A percentile compares a stretch with the other conserved stretches of the same genome.
Conservation (phyloP, 2,888 invertebrate species). For the Mallateleia sp. region DNA sequence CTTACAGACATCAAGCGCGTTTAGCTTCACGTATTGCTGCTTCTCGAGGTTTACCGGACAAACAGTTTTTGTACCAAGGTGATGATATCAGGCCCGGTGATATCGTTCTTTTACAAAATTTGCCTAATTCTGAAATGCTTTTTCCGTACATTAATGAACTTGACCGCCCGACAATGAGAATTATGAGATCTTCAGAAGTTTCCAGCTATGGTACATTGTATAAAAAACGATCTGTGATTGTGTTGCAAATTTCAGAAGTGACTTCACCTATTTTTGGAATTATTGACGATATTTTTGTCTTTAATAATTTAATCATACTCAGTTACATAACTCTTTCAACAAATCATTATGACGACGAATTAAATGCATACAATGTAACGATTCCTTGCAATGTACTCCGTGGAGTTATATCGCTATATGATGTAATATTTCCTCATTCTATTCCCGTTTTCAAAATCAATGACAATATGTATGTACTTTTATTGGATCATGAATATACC, state of each 20-base stretch:
- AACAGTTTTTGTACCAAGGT: conserved; percentile 61
- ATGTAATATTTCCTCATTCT: conserved; percentile 30
- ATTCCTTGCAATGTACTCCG: neutral
- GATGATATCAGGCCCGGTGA: conserved; percentile 53
- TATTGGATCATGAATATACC: conserved; percentile 31
- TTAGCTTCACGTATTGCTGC: conserved; percentile 71
- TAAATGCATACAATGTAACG: too few relatives aligned
- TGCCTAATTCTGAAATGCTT: conserved; percentile 36
- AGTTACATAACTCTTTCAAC: too few relatives aligned
- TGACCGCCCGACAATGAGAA: conserved; percentile 16
- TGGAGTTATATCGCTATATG: neutral
- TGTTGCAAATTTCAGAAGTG: neutral
- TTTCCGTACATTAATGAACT: conserved; percentile 38
- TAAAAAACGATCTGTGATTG: neutral
- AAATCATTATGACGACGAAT: too few relatives aligned
- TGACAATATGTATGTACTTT: conserved; percentile 27
- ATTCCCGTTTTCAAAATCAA: conserved; percentile 21
- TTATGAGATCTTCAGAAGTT: conserved; percentile 23
- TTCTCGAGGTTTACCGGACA: conserved; percentile 24
- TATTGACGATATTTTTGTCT: too few relatives aligned
- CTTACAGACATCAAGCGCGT: conserved; percentile 31
- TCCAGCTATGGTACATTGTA: conserved; percentile 8
- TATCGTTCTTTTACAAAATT: conserved; percentile 53
- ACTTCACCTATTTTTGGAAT: too few relatives aligned
- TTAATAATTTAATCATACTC: too few relatives aligned